Evolutionary conservation across 2,113 vertebrate genomes (phyloP).

Genomic region (Pteruthius melanotis): DNA sequence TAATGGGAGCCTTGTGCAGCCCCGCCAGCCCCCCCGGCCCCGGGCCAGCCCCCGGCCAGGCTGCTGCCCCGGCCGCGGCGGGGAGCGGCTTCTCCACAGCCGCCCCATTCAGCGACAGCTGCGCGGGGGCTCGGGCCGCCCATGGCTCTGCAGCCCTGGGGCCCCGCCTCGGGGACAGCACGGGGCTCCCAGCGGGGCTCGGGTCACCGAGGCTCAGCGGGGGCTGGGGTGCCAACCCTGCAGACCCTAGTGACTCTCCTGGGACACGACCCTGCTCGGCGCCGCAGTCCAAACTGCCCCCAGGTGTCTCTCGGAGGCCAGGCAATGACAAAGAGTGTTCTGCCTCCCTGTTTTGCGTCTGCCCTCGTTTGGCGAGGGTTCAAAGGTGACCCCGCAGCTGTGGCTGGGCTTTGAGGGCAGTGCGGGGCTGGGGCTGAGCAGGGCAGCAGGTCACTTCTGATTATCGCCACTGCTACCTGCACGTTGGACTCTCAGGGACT

Average conservation of each 20-base stretch:
- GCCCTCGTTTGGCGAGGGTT: not conserved
- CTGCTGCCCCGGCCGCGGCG: not conserved
- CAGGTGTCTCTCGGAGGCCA: not conserved
- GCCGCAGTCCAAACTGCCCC: not conserved
- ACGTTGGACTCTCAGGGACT: accelerated
- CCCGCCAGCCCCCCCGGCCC: not conserved
- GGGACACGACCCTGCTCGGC: not conserved
- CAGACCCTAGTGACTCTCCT: accelerated
- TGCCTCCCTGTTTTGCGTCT: not conserved
- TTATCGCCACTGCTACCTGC: not conserved
- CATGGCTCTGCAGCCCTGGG: not conserved
- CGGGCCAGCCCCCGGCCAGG: not conserved
- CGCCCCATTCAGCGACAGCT: not conserved
- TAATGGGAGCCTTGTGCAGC: constrained; percentile 35
- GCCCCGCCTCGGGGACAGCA: not conserved
- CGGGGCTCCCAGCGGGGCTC: not conserved
- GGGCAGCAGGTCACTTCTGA: not conserved
- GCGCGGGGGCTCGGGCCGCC: not conserved
- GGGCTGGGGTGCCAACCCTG: accelerated
- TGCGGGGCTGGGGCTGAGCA: not conserved
- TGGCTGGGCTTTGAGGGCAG: not conserved
- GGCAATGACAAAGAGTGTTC: not conserved
- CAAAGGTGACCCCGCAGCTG: not conserved
- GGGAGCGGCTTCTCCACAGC: not conserved
- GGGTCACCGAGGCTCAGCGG: not conserved